These are phyloP conservation scores for Uropetala carovei DNA, from an alignment of 2,888 invertebrate genomes.

Conservation along the genomic window DNA sequence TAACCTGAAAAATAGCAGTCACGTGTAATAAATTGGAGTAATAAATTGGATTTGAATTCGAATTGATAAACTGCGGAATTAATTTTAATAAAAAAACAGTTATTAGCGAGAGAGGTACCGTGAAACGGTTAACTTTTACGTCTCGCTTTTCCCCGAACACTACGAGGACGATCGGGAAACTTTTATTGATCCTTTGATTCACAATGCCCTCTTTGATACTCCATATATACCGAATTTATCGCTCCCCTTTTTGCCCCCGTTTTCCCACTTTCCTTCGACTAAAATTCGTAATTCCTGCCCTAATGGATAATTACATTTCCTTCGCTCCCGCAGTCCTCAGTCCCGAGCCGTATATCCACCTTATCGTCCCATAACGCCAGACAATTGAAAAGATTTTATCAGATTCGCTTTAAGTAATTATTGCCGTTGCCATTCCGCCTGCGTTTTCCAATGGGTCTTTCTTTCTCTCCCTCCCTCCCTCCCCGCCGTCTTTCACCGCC, in stretches of 20 bases:
- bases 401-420: slow-evolving; percentile 39
- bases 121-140: not conserved
- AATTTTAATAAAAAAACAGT: too few species aligned
- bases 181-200: not conserved
- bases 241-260: not conserved
- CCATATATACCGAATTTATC: not conserved
- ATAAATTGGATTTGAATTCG: too few species aligned
- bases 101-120: not conserved
- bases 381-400: slow-evolving; percentile 62
- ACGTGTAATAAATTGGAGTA: too few species aligned
- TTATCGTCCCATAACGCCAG: slow-evolving; percentile 45
- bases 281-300: slow-evolving; percentile 5
- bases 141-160: not conserved
- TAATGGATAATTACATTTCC: not conserved
- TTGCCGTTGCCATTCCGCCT: slow-evolving; percentile 30
- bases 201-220: not conserved
- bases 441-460: not conserved
- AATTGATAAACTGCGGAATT: too few species aligned
- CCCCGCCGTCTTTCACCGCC: not conserved
- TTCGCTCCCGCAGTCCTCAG: not conserved
- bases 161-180: not conserved
- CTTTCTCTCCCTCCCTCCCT: not conserved
- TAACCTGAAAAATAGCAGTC: too few species aligned
- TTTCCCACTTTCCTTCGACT: not conserved
- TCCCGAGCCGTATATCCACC: slow-evolving; percentile 22